Evolutionary conservation across 1,140 invertebrate species (phyloP), one percentile per base, ranked within the genome.

Genomic region (Leptinotarsa lineolata): DNA sequence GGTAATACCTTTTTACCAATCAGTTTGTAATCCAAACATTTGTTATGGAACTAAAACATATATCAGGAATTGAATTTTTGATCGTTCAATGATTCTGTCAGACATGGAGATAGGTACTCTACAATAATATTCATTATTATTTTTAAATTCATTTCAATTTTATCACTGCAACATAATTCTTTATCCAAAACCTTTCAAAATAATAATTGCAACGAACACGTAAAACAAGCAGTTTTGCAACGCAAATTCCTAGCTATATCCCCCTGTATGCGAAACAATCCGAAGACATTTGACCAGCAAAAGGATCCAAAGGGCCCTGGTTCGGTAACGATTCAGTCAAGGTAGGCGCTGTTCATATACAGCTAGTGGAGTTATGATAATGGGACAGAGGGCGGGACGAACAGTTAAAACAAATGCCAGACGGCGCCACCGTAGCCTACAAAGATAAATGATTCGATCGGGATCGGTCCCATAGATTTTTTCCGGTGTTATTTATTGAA

Each of bases 321-420:
- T 66, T 44, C 64, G 64, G 64, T 66, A 66, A 66, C 64, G 64
- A 66, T 66, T 66, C 39, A 44, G 64, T 66, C 64, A 66, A 66
- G 64, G 30, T 66, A 66, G 64, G 64, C 64, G 39, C 64, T 66
- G 30, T 66, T 66, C 64, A 66, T 44, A 66, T 66, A 66, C 39
- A 66, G 39, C 64, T 66, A 66, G 74, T 74, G 72, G 74, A 74
- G 78, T 79, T 80, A 80, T 80, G 79, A 79, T 80, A 80, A 80
- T 80, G 74, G 78, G 79, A 79, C 77, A 80, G 77, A 80, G 79
- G 79, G 79, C 79, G 79, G 78, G 75, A 68, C 78, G 67, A 77
- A 74, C 75, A 75, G 78, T 80, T 80, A 77, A 79, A 80, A 79
- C 79, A 80, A 80, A 80, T 80, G 78, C 78, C 79, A 80, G 79